These are phyloP conservation scores for Ceratina calcarata DNA, from an alignment of 1,140 invertebrate species.

Conservation along the genomic window DNA sequence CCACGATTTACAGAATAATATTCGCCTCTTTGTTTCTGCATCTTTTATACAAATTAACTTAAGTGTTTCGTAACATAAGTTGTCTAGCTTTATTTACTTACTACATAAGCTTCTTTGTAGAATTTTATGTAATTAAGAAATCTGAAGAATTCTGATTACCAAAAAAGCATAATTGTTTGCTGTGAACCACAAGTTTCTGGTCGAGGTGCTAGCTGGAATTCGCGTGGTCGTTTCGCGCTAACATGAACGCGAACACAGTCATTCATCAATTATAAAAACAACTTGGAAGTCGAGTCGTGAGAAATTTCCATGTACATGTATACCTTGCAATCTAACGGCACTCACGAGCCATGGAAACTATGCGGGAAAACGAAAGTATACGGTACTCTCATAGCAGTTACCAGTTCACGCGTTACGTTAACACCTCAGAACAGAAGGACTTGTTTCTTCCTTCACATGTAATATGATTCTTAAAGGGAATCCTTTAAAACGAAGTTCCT, in stretches of 20 bases:
- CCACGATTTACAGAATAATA: background rate
- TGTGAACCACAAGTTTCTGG: background rate
- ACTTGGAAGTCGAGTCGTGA: conserved; percentile 19
- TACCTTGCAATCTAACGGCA: background rate
- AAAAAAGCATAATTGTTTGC: background rate
- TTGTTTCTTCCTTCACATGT: background rate
- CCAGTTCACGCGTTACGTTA: background rate
- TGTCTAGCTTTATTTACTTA: background rate
- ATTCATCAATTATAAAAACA: conserved; percentile 31
- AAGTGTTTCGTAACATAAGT: background rate
- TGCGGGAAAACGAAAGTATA: conserved; percentile 32
- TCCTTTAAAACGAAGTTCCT: too few species aligned
- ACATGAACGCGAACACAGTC: background rate
- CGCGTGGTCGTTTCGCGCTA: conserved; percentile 3
- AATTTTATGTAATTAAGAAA: too few species aligned
- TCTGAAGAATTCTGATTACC: too few species aligned
- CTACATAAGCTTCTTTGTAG: too few species aligned
- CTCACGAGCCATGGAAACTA: conserved; percentile 8
- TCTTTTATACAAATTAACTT: too few species aligned
- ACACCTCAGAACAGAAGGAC: background rate
- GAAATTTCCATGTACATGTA: conserved; percentile 10
- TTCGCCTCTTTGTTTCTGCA: background rate
- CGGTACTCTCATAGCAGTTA: background rate
- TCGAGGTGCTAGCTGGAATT: background rate
- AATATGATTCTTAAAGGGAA: background rate